Evolutionary conservation across 2,113 vertebrate genomes (phyloP).

Genomic region (Hiodon alosoides): DNA sequence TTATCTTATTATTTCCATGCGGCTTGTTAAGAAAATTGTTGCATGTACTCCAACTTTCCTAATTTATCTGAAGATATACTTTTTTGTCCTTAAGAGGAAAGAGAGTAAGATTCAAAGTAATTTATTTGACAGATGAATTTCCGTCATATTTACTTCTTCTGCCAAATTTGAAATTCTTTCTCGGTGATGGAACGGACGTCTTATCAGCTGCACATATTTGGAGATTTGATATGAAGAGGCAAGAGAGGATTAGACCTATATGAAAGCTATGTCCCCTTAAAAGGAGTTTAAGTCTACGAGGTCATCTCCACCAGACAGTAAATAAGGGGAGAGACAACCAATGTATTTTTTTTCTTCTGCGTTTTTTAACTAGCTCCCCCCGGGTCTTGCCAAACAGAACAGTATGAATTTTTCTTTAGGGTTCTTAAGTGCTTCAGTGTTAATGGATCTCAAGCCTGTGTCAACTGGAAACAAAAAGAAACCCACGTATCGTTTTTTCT

Average conservation of each 20-base stretch:
- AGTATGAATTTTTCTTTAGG: neutral
- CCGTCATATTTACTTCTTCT: conserved; percentile 12
- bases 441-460: conserved; percentile 22
- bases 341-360: neutral
- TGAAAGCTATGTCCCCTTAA: conserved; percentile 1
- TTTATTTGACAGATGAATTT: conserved; percentile 13
- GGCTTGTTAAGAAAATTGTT: neutral
- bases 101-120: neutral
- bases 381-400: neutral
- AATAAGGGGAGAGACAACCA: neutral
- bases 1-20: too few relatives aligned
- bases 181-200: conserved; percentile 14
- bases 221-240: neutral
- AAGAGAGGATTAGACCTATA: neutral
- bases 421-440: neutral
- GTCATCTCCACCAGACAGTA: neutral
- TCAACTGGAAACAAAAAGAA: conserved; percentile 4
- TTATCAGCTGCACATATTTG: conserved; percentile 14
- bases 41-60: conserved; percentile 10
- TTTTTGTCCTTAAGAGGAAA: conserved; percentile 12
- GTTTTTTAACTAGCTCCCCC: neutral
- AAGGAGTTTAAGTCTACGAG: neutral
- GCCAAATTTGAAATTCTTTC: conserved; percentile 27
- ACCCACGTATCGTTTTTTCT: conserved; percentile 36
- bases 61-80: conserved; percentile 9